Evolutionary conservation across 2,888 invertebrate species (phyloP).

Genomic region (Lordiphosa fenestrarum): DNA sequence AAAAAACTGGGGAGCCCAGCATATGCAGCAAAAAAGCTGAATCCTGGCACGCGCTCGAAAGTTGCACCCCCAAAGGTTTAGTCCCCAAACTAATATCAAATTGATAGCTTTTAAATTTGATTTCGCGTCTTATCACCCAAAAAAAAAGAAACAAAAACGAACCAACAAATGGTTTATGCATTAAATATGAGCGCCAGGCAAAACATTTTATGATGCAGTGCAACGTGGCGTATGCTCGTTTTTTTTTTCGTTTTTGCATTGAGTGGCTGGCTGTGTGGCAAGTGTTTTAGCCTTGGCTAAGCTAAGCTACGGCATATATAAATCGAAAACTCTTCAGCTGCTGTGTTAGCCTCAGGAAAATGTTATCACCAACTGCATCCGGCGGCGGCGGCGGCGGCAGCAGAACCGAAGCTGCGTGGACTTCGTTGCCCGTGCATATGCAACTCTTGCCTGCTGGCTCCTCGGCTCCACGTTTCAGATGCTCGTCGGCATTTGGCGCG

Average conservation of each 20-base stretch:
- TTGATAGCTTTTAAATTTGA: conserved; percentile 79
- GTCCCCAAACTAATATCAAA: conserved; percentile 70
- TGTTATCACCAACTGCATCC: conserved; percentile 74
- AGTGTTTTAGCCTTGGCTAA: conserved; percentile 27
- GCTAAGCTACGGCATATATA: conserved; percentile 14
- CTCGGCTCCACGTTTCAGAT: conserved; percentile 52
- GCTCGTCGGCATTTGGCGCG: conserved; percentile 69
- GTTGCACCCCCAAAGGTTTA: conserved; percentile 38
- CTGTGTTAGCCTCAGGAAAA: conserved; percentile 50
- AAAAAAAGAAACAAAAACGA: conserved; percentile 25
- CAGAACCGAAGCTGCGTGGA: conserved; percentile 6
- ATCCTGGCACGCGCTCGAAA: conserved; percentile 49
- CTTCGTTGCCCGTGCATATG: conserved; percentile 17
- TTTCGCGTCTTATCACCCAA: conserved; percentile 71
- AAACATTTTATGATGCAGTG: conserved; percentile 57
- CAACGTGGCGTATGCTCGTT: conserved; percentile 46
- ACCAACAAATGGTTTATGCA: conserved; percentile 53
- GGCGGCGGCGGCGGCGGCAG: conserved; percentile 36
- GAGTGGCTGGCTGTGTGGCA: conserved; percentile 26
- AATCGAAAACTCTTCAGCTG: conserved; percentile 29
- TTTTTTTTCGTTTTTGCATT: conserved; percentile 21
- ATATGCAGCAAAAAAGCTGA: conserved; percentile 36
- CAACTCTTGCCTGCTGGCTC: conserved; percentile 33
- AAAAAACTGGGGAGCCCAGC: conserved; percentile 1
- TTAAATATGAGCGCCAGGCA: conserved; percentile 64